Conservation (phyloP, 2,797 vertebrate species). For the Coranthus polyacanthus region DNA sequence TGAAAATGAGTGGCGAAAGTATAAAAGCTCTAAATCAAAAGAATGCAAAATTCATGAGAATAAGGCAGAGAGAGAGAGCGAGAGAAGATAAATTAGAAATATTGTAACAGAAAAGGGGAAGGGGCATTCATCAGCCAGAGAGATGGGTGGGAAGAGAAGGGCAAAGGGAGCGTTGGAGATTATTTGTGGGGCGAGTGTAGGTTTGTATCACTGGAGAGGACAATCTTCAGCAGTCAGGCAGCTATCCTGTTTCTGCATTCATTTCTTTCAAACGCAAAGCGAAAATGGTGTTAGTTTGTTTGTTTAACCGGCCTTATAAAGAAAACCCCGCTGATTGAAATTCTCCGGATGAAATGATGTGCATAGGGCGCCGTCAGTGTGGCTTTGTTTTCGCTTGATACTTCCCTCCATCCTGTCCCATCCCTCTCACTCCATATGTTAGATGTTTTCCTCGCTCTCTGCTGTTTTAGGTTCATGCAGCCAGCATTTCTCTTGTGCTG, state of each 20-base stretch:
- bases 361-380: no score
- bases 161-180: constrained; percentile 32
- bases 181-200: constrained; percentile 28
- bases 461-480: constrained; percentile 24
- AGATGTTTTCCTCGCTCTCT: constrained; percentile 8
- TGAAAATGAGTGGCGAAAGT: constrained; percentile 52
- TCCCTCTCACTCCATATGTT: constrained; percentile 16
- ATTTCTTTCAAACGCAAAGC: constrained; percentile 7
- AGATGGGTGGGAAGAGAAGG: constrained; percentile 7
- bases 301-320: not conserved
- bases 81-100: constrained; percentile 49
- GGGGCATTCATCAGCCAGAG: constrained; percentile 44
- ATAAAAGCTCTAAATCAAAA: constrained; percentile 68
- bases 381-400: constrained; percentile 6
- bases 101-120: constrained; percentile 20
- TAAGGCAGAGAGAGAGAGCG: constrained; percentile 23
- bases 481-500: constrained; percentile 28
- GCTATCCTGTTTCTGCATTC: not conserved
- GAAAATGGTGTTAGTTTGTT: not conserved
- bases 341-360: no score
- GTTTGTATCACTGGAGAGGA: constrained; percentile 31
- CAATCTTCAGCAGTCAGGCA: not conserved
- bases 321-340: not conserved
- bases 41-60: constrained; percentile 68
- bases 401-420: constrained; percentile 14